These are phyloP conservation scores for Stenodera caucasica DNA, from an alignment of 2,888 invertebrate genomes.

Conservation along the genomic window DNA sequence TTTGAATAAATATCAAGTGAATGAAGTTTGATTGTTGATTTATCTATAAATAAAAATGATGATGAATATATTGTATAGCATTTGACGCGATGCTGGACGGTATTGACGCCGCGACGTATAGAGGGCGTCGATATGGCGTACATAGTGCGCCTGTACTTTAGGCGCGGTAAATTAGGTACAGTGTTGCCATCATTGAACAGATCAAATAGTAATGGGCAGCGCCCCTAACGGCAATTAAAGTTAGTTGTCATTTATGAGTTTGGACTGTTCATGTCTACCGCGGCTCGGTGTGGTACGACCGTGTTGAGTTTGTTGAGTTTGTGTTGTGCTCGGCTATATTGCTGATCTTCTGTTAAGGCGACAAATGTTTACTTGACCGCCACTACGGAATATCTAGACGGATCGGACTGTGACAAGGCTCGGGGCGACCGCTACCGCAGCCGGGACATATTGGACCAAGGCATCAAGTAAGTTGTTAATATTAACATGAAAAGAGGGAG, in stretches of 20 bases:
- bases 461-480: conserved; percentile 51
- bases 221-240: conserved; percentile 36
- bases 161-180: conserved; percentile 16
- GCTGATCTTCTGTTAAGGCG: conserved; percentile 48
- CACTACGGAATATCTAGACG: conserved; percentile 52
- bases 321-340: conserved; percentile 54
- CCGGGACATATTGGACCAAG: conserved; percentile 55
- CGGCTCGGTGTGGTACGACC: conserved; percentile 53
- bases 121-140: conserved; percentile 30
- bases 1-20: background rate
- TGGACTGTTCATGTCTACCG: conserved; percentile 50
- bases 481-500: background rate
- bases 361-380: conserved; percentile 56
- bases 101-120: conserved; percentile 20
- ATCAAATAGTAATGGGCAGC: conserved; percentile 29
- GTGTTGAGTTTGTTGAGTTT: conserved; percentile 49
- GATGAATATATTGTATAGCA: background rate
- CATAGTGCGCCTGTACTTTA: conserved; percentile 29
- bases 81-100: conserved; percentile 20
- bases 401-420: conserved; percentile 53
- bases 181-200: conserved; percentile 20
- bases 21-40: background rate
- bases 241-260: conserved; percentile 46
- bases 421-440: conserved; percentile 55
- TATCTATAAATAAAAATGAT: background rate